phyloP scores from a whole-genome alignment of 2,113 vertebrate species.

The rat (Rattus norvegicus) region GRCr8 NC_086023.1:60455001-60455500 shows the following conservation, averaged over 20 bases:
- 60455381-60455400: background rate
- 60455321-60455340: background rate
- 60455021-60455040: rapidly evolving
- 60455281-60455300: constrained; percentile 32
- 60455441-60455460: background rate
- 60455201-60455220: constrained; percentile 6
- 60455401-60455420: background rate
- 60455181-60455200: background rate
- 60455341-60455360: background rate
- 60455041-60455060: background rate
- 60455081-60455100: background rate
- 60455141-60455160: background rate
- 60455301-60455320: background rate
- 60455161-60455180: background rate
- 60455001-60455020: background rate
- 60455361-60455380: no score
- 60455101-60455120: background rate
- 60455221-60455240: constrained; percentile 56
- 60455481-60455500: background rate
- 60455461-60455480: no score
- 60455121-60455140: background rate
- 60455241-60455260: background rate
- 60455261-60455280: constrained; percentile 7
- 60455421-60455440: background rate
- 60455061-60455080: background rate